phyloP scores from a whole-genome alignment of 2,888 invertebrate genomes.

The Liposcelis brunnea region DNA sequence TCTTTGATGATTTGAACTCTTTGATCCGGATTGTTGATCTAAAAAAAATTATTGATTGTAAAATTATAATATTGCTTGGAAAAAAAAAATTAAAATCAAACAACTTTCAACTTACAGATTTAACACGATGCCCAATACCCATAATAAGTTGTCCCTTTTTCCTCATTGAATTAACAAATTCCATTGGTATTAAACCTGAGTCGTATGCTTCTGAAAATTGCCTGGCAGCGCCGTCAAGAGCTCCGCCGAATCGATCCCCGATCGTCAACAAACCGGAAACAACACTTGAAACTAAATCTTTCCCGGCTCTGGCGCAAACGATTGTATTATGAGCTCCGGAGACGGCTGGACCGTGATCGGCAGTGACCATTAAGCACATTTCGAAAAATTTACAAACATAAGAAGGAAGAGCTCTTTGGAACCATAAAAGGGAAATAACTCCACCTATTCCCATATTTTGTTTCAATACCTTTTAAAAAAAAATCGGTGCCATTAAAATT shows the following conservation, averaged over 20 bases:
- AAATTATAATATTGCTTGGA: not conserved
- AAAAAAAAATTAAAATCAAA: constrained; percentile 6
- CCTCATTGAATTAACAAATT: constrained; percentile 95
- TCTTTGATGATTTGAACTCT: constrained; percentile 93
- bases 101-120: constrained; percentile 32
- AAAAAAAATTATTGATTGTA: constrained; percentile 13
- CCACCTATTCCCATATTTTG: constrained; percentile 95
- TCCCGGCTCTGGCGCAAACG: constrained; percentile 91
- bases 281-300: constrained; percentile 89
- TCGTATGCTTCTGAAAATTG: constrained; percentile 97
- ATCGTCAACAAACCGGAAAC: constrained; percentile 95
- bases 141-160: constrained; percentile 95
- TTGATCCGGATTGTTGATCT: constrained; percentile 96
- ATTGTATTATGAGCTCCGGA: constrained; percentile 98
- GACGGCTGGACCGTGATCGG: constrained; percentile 97
- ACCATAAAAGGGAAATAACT: constrained; percentile 93
- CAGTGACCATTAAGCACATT: constrained; percentile 96
- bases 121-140: constrained; percentile 91
- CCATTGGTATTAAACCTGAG: constrained; percentile 84
- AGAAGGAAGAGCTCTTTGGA: constrained; percentile 87
- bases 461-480: constrained; percentile 48
- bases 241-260: constrained; percentile 97
- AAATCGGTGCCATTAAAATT: not conserved
- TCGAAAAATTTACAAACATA: constrained; percentile 96
- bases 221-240: constrained; percentile 90